Evolutionary conservation across 2,888 invertebrate genomes (phyloP).

Genomic region (Trileptium ribeirensis): DNA sequence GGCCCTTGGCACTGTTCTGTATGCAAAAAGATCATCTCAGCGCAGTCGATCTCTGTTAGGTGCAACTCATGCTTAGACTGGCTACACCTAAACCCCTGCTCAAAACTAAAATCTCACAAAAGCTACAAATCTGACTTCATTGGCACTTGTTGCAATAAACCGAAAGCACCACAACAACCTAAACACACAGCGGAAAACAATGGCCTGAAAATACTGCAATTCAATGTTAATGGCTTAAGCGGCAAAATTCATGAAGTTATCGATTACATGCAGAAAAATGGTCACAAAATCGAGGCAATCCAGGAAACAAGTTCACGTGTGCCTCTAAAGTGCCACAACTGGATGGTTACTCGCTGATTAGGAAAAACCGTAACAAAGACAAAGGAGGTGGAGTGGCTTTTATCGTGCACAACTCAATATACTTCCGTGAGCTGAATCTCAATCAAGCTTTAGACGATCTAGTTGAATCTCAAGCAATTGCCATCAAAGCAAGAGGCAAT

Average conservation of each 20-base stretch:
- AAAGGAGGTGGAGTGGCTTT: conserved; percentile 9
- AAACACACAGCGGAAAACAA: no score
- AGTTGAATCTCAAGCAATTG: neutral
- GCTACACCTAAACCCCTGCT: neutral
- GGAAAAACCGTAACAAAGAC: neutral
- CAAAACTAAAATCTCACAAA: neutral
- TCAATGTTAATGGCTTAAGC: neutral
- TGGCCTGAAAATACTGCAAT: conserved; percentile 4
- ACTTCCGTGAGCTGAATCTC: neutral
- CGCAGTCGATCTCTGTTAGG: neutral
- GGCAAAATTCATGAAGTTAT: neutral
- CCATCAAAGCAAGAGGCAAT: neutral
- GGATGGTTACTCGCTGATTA: neutral
- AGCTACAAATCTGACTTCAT: neutral
- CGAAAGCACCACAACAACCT: no score
- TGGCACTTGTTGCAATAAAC: neutral
- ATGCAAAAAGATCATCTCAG: neutral
- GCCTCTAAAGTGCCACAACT: neutral
- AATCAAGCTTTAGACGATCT: neutral
- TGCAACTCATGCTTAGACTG: neutral
- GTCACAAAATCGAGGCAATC: neutral
- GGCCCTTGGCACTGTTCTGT: neutral
- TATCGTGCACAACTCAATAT: neutral
- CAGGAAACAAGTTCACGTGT: neutral
- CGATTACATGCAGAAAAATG: neutral